Evolutionary conservation across 2,888 invertebrate species (phyloP).

Genomic region (Leptinotarsa juncta): DNA sequence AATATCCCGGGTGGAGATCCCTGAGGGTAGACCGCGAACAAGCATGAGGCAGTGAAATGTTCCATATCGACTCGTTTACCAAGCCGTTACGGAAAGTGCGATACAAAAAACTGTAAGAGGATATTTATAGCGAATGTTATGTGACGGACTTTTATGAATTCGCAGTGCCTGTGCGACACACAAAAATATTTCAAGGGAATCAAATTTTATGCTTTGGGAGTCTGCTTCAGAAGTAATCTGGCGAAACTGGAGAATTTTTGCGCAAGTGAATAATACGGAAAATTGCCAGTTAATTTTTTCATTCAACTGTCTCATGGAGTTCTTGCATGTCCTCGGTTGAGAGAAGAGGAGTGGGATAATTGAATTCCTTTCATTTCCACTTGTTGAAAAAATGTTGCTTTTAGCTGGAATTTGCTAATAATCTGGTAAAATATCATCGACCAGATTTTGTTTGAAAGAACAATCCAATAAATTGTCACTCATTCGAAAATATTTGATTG

Average conservation of each 20-base stretch:
- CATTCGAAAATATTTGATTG: too few relatives aligned
- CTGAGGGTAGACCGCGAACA: slow-evolving; percentile 17
- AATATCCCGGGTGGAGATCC: background rate
- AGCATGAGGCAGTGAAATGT: slow-evolving; percentile 36
- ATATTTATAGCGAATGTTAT: slow-evolving; percentile 9
- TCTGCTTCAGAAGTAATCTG: background rate
- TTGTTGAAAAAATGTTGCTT: too few relatives aligned
- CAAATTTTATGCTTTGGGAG: background rate
- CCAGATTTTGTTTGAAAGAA: too few relatives aligned
- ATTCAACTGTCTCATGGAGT: background rate
- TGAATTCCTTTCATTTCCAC: too few relatives aligned
- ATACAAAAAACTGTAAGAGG: background rate
- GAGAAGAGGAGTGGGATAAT: too few relatives aligned
- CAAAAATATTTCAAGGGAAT: slow-evolving; percentile 1
- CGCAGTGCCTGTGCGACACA: background rate
- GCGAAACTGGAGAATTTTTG: background rate
- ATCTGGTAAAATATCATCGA: too few relatives aligned
- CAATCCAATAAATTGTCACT: too few relatives aligned
- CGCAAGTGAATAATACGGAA: slow-evolving; percentile 1
- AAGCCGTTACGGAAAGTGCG: slow-evolving; percentile 33
- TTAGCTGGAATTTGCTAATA: too few relatives aligned
- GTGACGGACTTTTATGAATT: slow-evolving; percentile 6
- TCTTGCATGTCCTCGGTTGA: too few relatives aligned
- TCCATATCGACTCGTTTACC: slow-evolving; percentile 39
- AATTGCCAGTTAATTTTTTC: background rate